A percentile compares a stretch with the other conserved stretches of the same genome.
These are phyloP conservation scores for Melanchra persicariae DNA, from an alignment of 2,888 invertebrate species.

Conservation along the genomic window DNA sequence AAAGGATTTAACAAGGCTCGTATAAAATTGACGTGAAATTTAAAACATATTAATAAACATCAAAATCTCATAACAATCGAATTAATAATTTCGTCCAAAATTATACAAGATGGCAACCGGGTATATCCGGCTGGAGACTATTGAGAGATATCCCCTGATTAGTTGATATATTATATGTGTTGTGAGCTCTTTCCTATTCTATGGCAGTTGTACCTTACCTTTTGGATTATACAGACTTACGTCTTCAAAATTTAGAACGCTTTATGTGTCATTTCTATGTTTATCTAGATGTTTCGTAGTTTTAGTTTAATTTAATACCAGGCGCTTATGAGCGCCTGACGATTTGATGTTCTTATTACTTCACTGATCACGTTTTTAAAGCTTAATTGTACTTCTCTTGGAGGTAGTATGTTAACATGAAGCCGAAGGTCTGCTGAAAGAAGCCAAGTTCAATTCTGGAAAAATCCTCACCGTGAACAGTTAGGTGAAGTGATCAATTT, in stretches of 20 bases:
- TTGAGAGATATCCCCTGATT: not conserved
- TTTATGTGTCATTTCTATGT: constrained; percentile 12
- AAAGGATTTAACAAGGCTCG: too few relatives aligned
- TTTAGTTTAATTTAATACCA: not conserved
- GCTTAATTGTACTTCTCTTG: not conserved
- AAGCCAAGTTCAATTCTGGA: too few relatives aligned
- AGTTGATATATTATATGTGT: constrained; percentile 11
- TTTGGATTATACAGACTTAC: constrained; percentile 11
- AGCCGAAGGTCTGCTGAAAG: not conserved
- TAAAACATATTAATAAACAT: not conserved
- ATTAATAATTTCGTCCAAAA: not conserved
- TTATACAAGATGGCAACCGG: not conserved
- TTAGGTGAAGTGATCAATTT: too few relatives aligned
- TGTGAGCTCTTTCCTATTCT: not conserved
- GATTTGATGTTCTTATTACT: not conserved
- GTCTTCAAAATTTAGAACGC: constrained; percentile 33
- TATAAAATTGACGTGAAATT: not conserved
- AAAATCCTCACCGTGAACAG: too few relatives aligned
- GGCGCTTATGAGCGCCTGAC: not conserved
- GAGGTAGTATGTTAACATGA: not conserved
- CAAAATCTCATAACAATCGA: not conserved
- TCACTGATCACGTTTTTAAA: constrained; percentile 3
- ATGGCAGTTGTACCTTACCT: constrained; percentile 1
- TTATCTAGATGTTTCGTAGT: not conserved
- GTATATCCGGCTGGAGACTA: not conserved